Percentiles rank a stretch among this genome's conserved stretches.
Conservation (phyloP, 2,888 invertebrate genomes). For the Himalopsyche kuldschensis region DNA sequence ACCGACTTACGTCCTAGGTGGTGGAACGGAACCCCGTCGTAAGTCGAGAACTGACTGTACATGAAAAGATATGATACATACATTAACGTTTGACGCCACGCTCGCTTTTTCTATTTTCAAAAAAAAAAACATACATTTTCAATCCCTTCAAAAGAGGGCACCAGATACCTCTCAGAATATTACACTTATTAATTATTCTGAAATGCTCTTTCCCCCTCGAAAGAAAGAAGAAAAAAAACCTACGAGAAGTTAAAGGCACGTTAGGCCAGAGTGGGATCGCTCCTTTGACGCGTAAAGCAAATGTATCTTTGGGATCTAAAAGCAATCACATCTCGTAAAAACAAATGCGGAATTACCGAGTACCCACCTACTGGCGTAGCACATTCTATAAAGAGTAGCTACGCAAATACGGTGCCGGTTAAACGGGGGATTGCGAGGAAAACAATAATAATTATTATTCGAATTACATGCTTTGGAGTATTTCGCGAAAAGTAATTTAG, state of each 20-base stretch:
- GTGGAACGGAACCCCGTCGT: too few species aligned
- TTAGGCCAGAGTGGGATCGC: neutral
- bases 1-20: too few species aligned
- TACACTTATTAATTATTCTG: neutral
- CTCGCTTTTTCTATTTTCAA: neutral
- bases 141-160: neutral
- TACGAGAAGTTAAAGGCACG: neutral
- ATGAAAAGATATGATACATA: neutral
- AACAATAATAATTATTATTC: neutral
- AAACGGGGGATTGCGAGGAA: neutral
- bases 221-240: neutral
- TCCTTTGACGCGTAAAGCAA: neutral
- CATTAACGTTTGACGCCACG: neutral
- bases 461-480: neutral
- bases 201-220: neutral
- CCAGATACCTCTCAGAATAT: neutral
- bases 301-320: neutral
- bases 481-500: too few species aligned
- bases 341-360: neutral
- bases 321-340: neutral
- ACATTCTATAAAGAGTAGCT: neutral
- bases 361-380: neutral
- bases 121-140: neutral
- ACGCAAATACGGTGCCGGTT: neutral
- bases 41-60: too few species aligned